Conservation (phyloP, 2,113 vertebrate species). For the Willisornis vidua region DNA sequence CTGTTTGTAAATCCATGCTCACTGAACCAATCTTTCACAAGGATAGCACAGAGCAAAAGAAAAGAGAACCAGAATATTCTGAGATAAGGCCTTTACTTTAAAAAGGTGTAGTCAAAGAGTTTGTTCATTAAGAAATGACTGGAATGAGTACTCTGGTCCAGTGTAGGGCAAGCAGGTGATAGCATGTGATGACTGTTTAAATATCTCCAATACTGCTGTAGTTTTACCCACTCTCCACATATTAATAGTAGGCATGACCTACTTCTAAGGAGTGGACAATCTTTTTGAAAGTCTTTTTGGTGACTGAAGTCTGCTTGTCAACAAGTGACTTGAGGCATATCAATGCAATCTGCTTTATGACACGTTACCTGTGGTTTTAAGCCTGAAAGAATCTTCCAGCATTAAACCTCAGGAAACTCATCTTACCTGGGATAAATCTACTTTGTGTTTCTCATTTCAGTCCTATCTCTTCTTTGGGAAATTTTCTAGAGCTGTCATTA, state of each 20-base stretch:
- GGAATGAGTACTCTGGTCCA: neutral
- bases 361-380: neutral
- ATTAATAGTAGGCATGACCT: neutral
- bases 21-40: neutral
- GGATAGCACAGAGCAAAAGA: neutral
- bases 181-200: neutral
- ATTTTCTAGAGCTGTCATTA: neutral
- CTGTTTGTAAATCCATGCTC: neutral
- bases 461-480: neutral
- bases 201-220: neutral
- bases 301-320: neutral
- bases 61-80: neutral
- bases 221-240: neutral
- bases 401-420: neutral
- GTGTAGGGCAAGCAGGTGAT: neutral
- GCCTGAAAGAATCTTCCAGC: neutral
- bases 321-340: neutral
- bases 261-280: neutral
- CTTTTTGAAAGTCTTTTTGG: neutral
- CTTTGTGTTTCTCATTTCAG: neutral
- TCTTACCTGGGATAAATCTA: neutral
- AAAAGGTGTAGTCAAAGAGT: neutral
- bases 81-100: neutral
- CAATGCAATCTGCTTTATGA: neutral
- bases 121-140: neutral